A percentile compares a stretch with the other conserved stretches of the same genome.
Conservation (phyloP, 2,113 vertebrate species). For the Rhadina sibilatrix region DNA sequence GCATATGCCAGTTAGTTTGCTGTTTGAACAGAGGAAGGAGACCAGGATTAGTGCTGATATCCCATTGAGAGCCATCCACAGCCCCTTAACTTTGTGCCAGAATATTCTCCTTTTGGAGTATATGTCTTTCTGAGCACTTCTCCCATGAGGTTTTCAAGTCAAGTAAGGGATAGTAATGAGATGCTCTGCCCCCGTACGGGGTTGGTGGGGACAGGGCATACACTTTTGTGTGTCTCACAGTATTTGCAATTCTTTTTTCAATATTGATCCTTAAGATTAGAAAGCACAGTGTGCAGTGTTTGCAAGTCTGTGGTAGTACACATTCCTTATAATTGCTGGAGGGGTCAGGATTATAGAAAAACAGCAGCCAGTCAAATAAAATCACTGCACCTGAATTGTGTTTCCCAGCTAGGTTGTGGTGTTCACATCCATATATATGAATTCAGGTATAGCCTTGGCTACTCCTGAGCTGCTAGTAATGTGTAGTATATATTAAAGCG, state of each 20-base stretch:
- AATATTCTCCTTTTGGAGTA: background rate
- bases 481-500: background rate
- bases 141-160: background rate
- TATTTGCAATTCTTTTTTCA: background rate
- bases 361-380: background rate
- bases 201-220: background rate
- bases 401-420: background rate
- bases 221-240: fast-evolving
- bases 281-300: background rate
- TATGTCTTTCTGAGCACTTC: background rate
- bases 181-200: background rate
- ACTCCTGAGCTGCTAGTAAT: background rate
- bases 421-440: background rate
- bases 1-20: background rate
- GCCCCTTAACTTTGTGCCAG: background rate
- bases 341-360: background rate
- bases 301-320: background rate
- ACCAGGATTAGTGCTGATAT: background rate
- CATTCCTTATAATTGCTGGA: background rate
- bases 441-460: background rate
- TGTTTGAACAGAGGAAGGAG: background rate
- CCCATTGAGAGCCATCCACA: background rate
- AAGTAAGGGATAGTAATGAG: background rate
- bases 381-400: background rate
- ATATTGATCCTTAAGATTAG: background rate